These are phyloP conservation scores for Tenualosa ilisha DNA, from an alignment of 2,797 vertebrate species.

Conservation along the genomic window DNA sequence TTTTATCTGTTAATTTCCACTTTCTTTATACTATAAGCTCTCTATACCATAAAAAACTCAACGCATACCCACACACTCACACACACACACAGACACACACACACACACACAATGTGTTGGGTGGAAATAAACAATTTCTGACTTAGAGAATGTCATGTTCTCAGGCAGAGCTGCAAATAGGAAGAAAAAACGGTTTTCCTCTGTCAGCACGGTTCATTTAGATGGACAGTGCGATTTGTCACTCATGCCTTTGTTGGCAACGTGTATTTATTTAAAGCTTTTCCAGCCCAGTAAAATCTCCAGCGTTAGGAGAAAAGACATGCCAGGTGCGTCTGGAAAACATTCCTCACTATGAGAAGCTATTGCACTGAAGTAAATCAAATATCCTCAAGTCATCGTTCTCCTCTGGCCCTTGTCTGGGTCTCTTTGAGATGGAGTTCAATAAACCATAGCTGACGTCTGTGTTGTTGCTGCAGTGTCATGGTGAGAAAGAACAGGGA, in stretches of 20 bases:
- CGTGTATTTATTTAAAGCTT: conserved; percentile 40
- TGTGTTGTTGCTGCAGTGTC: conserved; percentile 32
- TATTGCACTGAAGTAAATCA: conserved; percentile 57
- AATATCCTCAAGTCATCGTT: conserved; percentile 50
- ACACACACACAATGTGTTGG: conserved; percentile 17
- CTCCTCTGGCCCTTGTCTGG: conserved; percentile 35
- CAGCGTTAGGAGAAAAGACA: conserved; percentile 64
- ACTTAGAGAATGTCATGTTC: not conserved
- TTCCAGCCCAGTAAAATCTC: conserved; percentile 51
- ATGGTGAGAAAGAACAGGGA: not conserved
- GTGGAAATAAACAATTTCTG: not conserved
- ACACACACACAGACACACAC: not conserved
- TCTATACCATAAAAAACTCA: not conserved
- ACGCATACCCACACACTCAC: conserved; percentile 32
- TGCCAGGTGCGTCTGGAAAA: conserved; percentile 43
- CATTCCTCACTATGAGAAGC: conserved; percentile 42
- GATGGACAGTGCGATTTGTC: conserved; percentile 67
- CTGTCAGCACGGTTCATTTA: conserved; percentile 58
- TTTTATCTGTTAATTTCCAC: not conserved
- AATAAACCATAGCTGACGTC: conserved; percentile 66
- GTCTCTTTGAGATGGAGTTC: conserved; percentile 60
- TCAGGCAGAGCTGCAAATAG: not conserved
- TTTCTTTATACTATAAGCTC: too few relatives aligned
- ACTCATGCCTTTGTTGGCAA: conserved; percentile 54
- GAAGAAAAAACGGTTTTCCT: conserved; percentile 44